A percentile compares a stretch with the other conserved stretches of the same genome.
phyloP scores from a whole-genome alignment of 2,797 vertebrate genomes.

The Periophthalmus magnuspinnatus region DNA sequence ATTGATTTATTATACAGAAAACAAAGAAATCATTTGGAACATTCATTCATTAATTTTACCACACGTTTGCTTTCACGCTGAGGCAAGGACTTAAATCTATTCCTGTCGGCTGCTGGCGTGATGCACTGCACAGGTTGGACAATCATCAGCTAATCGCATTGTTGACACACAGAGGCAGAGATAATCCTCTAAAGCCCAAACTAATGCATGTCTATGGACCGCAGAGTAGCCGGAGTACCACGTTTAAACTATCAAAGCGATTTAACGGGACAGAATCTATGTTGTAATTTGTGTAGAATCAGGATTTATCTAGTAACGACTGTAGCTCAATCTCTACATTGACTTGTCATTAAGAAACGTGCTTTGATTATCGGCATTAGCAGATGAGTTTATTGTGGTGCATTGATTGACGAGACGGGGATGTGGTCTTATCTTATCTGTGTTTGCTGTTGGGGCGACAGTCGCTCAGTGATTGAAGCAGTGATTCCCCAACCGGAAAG shows the following conservation, averaged over 20 bases:
- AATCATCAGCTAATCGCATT: conserved; percentile 4
- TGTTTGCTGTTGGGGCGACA: background rate
- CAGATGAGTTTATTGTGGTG: background rate
- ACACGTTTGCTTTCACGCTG: background rate
- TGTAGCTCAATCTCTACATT: background rate
- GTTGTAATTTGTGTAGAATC: background rate
- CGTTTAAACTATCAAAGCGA: background rate
- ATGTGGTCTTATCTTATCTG: background rate
- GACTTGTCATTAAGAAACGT: background rate
- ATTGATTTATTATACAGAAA: background rate
- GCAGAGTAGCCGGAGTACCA: background rate
- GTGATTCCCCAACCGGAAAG: too few relatives aligned
- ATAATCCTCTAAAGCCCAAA: background rate
- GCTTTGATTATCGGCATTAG: background rate
- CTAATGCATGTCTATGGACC: background rate
- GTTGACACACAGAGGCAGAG: background rate
- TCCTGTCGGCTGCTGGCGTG: background rate
- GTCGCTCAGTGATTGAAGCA: too few relatives aligned
- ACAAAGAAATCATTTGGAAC: background rate
- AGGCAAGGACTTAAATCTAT: background rate
- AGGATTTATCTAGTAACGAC: background rate
- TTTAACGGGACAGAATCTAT: background rate
- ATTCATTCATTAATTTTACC: background rate
- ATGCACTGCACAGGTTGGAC: background rate
- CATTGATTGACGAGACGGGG: background rate